Evolutionary conservation across 2,888 invertebrate species (phyloP).

Genomic region (Morpho helenor): DNA sequence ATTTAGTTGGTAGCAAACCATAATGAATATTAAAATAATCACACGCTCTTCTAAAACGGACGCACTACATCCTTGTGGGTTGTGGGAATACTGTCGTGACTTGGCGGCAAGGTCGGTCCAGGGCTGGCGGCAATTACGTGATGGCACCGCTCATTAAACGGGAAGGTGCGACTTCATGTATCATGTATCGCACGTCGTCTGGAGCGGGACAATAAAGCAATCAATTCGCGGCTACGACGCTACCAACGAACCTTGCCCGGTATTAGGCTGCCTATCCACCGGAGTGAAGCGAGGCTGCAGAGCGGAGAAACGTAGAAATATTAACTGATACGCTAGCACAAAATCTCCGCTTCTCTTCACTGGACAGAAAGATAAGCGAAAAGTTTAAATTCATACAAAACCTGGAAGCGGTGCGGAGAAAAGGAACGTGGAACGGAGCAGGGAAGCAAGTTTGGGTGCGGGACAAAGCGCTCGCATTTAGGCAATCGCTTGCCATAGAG

Average conservation of each 20-base stretch:
- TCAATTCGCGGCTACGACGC: conserved; percentile 58
- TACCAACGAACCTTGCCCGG: conserved; percentile 20
- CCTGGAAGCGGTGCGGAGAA: no score
- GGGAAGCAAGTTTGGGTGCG: no score
- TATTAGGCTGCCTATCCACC: conserved; percentile 51
- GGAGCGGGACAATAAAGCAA: conserved; percentile 70
- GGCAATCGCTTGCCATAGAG: no score
- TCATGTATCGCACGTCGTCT: conserved; percentile 70
- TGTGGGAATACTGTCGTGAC: conserved; percentile 10
- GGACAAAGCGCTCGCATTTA: no score
- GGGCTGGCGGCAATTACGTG: conserved; percentile 52
- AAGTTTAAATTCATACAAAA: no score
- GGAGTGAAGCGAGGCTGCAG: not conserved
- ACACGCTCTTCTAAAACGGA: conserved; percentile 3
- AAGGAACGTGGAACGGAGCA: no score
- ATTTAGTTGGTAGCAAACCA: not conserved
- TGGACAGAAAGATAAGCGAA: no score
- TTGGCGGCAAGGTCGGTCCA: conserved; percentile 3
- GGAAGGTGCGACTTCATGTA: conserved; percentile 65
- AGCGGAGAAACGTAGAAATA: no score
- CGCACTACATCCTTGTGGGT: not conserved
- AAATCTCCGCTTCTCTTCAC: no score
- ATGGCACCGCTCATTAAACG: conserved; percentile 65
- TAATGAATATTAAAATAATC: conserved; percentile 11
- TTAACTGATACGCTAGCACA: conserved; percentile 19